Evolutionary conservation across 1,140 invertebrate genomes (phyloP), one percentile per base, ranked within the genome.

Genomic region (Formica exsecta): DNA sequence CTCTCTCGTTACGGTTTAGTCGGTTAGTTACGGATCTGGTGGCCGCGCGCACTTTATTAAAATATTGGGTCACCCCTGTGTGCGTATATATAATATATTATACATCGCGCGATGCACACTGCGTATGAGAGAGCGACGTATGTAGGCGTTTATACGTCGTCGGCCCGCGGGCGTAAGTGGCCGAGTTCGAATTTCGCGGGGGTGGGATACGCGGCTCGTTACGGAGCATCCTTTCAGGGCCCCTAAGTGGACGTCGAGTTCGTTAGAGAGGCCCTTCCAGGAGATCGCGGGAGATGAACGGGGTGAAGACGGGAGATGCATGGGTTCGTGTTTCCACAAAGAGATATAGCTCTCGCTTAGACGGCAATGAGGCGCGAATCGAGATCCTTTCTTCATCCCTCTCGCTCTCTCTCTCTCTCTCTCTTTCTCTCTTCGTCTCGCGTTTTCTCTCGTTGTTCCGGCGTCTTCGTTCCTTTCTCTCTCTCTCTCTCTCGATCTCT

Each of bases 51-150:
- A 89, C 90, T 93, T 94, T 93, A 94, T 95, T 94, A 93, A 95
- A 95, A 94, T 94, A 94, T 94, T 93, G 87, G 93, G 91, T 93
- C 94, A 94, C 85, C 87, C 75, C 44, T 73, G 85, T 85, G 86
- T 62, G 85, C 68, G 86, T 19, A 90, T 88, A n/a, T 86, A 89
- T 83, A 87, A 19, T 51, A 51, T 51, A 51, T 51, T 19, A 3
- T 48, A 48, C 13, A 48, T 48, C 61, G 29, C 13, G 44, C 13
- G 38, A 76, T 65, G 64, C 25, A 4, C 44, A 48, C 13, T 11
- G 6, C 36, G 32, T 32, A 32, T 59, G 48, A 22, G 41, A 57
- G 64, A 44, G 25, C 57, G 54, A 16, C 13, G 71, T 32, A 44
- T 61, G 51, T 29, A 36, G n/a, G 48, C 57, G 48, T 22, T 36